Evolutionary conservation across 64 coral and sea anemone species (phyloP).

Genomic region (Porites lutea): DNA sequence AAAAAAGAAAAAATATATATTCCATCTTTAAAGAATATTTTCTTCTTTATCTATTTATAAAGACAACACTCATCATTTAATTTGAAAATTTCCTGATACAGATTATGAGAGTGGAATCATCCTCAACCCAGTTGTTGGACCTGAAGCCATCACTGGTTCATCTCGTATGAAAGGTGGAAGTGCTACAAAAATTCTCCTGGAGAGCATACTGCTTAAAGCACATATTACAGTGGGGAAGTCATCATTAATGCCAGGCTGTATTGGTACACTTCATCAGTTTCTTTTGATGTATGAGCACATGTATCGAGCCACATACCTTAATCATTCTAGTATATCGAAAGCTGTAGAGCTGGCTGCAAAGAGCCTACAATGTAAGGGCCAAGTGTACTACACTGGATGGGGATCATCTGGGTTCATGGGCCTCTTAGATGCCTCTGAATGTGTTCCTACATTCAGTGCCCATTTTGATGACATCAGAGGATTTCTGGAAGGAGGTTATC

Average conservation of each 20-base stretch:
- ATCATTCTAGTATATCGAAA: slow-evolving; percentile 44
- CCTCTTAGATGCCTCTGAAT: slow-evolving; percentile 94
- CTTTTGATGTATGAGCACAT: slow-evolving; percentile 54
- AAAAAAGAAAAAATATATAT: too few species aligned
- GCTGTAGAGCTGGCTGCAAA: slow-evolving; percentile 66
- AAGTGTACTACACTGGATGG: slow-evolving; percentile 85
- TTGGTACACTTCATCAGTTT: background rate
- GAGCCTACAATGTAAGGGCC: slow-evolving; percentile 50
- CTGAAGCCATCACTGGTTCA: slow-evolving; percentile 93
- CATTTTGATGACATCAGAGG: slow-evolving; percentile 75
- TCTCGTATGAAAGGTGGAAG: slow-evolving; percentile 95
- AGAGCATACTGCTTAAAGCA: slow-evolving; percentile 74
- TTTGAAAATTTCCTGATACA: background rate
- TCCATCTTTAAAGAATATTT: background rate
- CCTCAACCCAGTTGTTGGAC: slow-evolving; percentile 92
- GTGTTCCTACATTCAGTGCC: slow-evolving; percentile 94
- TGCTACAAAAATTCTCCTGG: slow-evolving; percentile 89
- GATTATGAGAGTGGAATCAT: slow-evolving; percentile 70
- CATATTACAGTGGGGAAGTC: slow-evolving; percentile 55
- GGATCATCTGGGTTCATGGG: slow-evolving; percentile 64
- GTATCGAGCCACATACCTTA: slow-evolving; percentile 55
- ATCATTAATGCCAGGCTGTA: background rate
- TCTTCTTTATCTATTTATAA: background rate
- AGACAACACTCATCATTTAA: background rate
- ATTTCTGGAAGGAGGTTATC: slow-evolving; percentile 81